These are phyloP conservation scores for Ips typographus DNA, from an alignment of 1,140 invertebrate species.

Conservation along the genomic window DNA sequence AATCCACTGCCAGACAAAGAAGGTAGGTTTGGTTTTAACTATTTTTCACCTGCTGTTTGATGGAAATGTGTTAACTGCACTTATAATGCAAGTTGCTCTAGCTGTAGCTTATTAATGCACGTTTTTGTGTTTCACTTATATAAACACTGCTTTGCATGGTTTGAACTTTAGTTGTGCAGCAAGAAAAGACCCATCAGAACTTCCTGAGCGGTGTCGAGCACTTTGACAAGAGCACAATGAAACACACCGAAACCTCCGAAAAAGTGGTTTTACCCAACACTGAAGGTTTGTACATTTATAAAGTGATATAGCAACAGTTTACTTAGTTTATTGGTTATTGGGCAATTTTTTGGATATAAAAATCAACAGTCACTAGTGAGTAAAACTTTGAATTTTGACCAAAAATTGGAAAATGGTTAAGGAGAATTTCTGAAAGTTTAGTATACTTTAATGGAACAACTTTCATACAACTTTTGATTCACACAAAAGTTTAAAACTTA, in stretches of 20 bases:
- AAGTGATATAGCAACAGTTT: background rate
- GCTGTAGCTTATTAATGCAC: no score
- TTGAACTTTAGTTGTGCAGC: conserved; percentile 56
- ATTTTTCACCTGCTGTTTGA: background rate
- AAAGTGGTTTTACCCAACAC: conserved; percentile 75
- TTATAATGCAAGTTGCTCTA: no score
- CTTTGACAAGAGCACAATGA: conserved; percentile 71
- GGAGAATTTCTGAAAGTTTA: no score
- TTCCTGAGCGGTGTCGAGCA: conserved; percentile 70
- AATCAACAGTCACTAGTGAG: background rate
- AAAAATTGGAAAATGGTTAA: no score
- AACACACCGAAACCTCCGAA: conserved; percentile 73
- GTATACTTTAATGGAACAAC: no score
- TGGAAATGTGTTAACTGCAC: background rate
- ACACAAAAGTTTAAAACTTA: no score
- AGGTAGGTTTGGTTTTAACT: conserved; percentile 60
- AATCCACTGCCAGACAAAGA: conserved; percentile 92
- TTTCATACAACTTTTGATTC: no score
- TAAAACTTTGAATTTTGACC: no score
- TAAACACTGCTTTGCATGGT: conserved; percentile 5
- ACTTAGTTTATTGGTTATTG: no score
- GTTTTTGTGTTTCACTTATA: no score
- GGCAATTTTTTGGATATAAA: background rate
- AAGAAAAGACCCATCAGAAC: conserved; percentile 69
- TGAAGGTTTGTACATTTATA: conserved; percentile 58